phyloP scores from a whole-genome alignment of 1,140 invertebrate genomes.

The Aphelenchoides fujianensis region DNA sequence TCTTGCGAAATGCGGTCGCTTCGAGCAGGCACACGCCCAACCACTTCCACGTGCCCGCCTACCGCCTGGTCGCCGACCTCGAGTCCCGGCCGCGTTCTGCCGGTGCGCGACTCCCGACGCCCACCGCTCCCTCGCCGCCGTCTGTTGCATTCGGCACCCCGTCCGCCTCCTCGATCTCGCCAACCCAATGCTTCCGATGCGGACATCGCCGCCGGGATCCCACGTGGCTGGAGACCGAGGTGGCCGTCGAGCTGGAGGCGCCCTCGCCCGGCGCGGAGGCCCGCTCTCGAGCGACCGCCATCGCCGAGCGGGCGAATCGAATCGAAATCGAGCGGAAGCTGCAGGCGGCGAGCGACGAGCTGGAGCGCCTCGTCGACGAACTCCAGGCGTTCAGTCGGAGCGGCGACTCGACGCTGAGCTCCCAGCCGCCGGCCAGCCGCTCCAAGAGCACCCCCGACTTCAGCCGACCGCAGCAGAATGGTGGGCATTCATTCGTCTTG shows the following conservation, averaged over 20 bases:
- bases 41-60: slow-evolving; percentile 9
- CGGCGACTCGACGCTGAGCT: not conserved
- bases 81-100: not conserved
- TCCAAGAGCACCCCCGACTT: slow-evolving; percentile 14
- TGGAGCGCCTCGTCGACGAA: slow-evolving; percentile 4
- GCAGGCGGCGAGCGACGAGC: not conserved
- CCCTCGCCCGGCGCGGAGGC: not conserved
- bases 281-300: not conserved
- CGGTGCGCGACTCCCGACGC: not conserved
- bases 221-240: slow-evolving; percentile 7
- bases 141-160: not conserved
- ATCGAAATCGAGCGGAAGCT: not conserved
- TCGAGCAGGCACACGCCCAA: not conserved
- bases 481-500: not conserved
- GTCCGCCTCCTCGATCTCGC: not conserved
- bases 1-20: not conserved
- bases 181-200: not conserved
- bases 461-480: not conserved
- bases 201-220: not conserved
- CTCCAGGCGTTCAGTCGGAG: not conserved
- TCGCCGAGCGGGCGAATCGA: not conserved
- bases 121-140: not conserved
- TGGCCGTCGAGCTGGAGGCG: not conserved
- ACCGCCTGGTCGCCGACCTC: not conserved
- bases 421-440: not conserved